A percentile compares a stretch with the other conserved stretches of the same genome.
Evolutionary conservation across 64 coral and sea anemone genomes (phyloP).

Genomic region (Actinia tenebrosa): DNA sequence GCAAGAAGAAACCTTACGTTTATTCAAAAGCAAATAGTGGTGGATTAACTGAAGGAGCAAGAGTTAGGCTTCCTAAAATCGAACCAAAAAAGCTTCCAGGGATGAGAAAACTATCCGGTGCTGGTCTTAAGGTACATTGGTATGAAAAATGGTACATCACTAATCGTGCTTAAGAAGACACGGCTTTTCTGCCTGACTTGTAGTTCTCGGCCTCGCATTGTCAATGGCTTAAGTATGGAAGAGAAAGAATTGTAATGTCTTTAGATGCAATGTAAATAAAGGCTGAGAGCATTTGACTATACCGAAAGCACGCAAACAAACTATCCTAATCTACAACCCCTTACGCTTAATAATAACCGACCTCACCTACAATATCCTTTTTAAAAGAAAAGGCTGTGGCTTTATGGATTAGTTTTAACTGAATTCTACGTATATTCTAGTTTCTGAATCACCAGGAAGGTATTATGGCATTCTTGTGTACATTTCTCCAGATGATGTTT

Average conservation of each 20-base stretch:
- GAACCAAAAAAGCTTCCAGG: background rate
- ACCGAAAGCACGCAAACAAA: background rate
- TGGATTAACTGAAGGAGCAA: slow-evolving; percentile 1
- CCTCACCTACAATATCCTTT: too few species aligned
- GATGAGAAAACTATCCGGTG: slow-evolving; percentile 27
- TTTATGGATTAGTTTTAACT: too few species aligned
- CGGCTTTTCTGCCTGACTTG: background rate
- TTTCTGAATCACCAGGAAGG: too few species aligned
- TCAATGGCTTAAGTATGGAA: too few species aligned
- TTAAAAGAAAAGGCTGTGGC: too few species aligned
- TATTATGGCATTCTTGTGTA: too few species aligned
- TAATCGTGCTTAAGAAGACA: background rate
- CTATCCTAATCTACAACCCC: too few species aligned
- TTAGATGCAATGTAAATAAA: background rate
- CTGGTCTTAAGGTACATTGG: slow-evolving; percentile 21
- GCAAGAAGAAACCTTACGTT: background rate
- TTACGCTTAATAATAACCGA: too few species aligned
- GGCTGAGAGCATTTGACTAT: background rate
- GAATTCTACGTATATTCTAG: too few species aligned
- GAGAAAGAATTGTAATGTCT: background rate
- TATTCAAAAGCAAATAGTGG: background rate
- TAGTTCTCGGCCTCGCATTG: background rate
- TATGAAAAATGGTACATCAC: slow-evolving; percentile 51
- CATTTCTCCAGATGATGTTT: too few species aligned
- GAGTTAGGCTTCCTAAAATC: background rate